Base-by-base conservation (phyloP, 2,888 invertebrate species). In the Liopterus haemorrhoidalis region DNA sequence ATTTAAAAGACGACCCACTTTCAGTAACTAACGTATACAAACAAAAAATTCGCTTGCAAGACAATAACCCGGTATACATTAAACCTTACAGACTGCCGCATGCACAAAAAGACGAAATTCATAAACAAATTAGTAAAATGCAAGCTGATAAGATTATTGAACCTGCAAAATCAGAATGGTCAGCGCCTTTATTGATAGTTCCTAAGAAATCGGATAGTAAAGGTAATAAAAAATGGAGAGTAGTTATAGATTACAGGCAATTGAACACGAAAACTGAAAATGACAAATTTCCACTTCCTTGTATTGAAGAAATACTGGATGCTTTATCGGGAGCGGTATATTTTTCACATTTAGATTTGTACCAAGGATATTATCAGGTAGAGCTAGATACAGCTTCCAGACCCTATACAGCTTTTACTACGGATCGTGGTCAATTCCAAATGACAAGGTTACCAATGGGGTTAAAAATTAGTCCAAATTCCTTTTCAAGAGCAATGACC, bases 71-170 rank as follows among this genome's bases (percentile, higher is more conserved):
- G n/a, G 46, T 50, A 32, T 52, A 55, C 43, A 42, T 41, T 6
- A 56, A 56, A 44, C 54, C 48, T 1, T 54, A 57, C 41, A 30
- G 57, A 9, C 37, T 54, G 35, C 54, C 54, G 8, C 42, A 53
- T 18, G 21, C 52, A 15, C 54, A 57, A 48, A 57, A 55, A 48
- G 15, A 6, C 2, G 50, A 57, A 47, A 33, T 56, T 25, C 41
- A 54, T 31, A 45, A 40, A 32, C 50, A 54, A 40, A 37, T 55
- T 20, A 36, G 50, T 5, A 48, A 50, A 48, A 56, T 57, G 54
- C 30, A 54, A 25, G 24, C 41, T 24, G 42, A 57, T 4, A 51
- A 46, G 6, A 51, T 57, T 36, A 55, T 57, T 11, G 52, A 54
- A 36, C 49, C 53, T 36, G 45, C 52, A 9, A 40, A 38, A 27